Conservation (phyloP, 2,797 vertebrate genomes). For the Sphenopsis melanotis region DNA sequence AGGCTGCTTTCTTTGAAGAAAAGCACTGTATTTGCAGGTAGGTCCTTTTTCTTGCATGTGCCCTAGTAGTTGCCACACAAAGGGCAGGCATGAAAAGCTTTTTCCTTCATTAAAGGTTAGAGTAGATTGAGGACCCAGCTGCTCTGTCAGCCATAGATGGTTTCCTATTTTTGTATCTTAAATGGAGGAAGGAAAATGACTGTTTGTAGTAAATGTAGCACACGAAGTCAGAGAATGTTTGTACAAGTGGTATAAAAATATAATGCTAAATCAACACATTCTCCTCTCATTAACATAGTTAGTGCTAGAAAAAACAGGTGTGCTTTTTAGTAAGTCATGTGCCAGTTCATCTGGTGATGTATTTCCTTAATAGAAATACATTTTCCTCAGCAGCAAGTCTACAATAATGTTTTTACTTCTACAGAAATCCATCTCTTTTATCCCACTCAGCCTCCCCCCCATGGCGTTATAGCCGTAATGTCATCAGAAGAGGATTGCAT, state of each 20-base stretch:
- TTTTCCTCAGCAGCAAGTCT: neutral
- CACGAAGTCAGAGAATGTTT: neutral
- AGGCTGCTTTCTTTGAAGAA: neutral
- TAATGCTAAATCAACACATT: neutral
- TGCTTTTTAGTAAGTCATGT: neutral
- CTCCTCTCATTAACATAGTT: neutral
- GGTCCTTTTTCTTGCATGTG: neutral
- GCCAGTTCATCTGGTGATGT: neutral
- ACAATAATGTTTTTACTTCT: neutral
- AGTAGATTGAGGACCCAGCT: neutral
- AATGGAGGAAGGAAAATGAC: neutral
- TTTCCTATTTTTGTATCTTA: neutral
- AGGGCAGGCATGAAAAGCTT: neutral
- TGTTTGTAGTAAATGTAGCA: neutral
- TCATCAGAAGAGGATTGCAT: neutral
- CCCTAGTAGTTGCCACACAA: neutral
- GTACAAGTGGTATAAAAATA: neutral
- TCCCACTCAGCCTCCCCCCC: neutral
- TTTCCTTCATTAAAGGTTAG: neutral
- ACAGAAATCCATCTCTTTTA: neutral
- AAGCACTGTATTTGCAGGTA: neutral
- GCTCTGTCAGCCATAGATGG: neutral
- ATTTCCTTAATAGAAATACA: neutral
- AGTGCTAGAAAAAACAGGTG: neutral
- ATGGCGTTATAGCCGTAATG: neutral